Evolutionary conservation across 2,113 vertebrate species (phyloP).

Genomic region (Arenaria interpres): DNA sequence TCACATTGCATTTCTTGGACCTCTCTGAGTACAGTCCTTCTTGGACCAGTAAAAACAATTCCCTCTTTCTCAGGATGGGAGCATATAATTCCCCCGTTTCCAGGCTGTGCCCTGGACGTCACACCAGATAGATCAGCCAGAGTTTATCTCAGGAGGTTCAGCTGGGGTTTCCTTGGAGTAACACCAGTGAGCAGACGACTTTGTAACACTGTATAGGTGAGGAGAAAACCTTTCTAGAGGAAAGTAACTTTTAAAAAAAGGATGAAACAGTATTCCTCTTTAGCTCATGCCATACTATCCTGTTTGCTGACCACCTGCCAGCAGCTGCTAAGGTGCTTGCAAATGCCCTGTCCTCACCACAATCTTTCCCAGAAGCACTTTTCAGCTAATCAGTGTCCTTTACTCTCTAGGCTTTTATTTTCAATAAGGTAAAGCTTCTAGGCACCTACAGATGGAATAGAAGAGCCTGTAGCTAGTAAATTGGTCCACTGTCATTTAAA

Average conservation of each 20-base stretch:
- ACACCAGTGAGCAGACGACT: not conserved
- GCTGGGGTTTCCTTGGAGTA: not conserved
- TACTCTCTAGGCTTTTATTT: not conserved
- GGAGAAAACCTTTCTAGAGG: not conserved
- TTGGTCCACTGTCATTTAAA: not conserved
- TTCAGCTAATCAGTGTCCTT: not conserved
- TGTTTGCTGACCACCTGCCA: not conserved
- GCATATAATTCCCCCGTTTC: not conserved
- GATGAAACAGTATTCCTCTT: not conserved
- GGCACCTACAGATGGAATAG: not conserved
- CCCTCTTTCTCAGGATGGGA: not conserved
- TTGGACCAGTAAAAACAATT: too few relatives aligned
- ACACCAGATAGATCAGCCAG: not conserved
- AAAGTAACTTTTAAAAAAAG: not conserved
- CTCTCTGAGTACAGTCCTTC: not conserved
- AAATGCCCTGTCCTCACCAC: not conserved
- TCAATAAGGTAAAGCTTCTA: not conserved
- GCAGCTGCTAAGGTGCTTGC: not conserved
- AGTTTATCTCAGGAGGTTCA: not conserved
- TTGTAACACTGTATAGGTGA: not conserved
- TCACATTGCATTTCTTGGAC: not conserved
- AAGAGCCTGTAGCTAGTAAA: not conserved
- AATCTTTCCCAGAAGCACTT: not conserved
- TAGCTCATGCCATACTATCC: not conserved
- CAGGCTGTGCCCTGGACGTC: not conserved